These are phyloP conservation scores for Dasyornis broadbenti DNA, from an alignment of 2,113 vertebrate species.

Conservation along the genomic window DNA sequence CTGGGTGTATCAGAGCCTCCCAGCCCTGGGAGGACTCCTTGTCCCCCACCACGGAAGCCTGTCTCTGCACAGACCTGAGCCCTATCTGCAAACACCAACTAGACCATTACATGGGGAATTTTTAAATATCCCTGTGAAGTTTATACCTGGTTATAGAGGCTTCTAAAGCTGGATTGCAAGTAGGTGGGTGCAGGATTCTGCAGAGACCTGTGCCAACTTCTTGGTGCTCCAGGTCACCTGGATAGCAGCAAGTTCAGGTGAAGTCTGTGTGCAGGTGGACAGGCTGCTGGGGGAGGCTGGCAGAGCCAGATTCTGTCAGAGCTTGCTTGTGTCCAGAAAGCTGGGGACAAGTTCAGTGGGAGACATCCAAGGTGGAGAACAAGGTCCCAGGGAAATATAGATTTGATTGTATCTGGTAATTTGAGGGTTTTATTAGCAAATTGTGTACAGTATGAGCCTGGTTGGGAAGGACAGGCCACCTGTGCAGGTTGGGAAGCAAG, in stretches of 20 bases:
- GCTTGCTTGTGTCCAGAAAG: not conserved
- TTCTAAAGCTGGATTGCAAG: not conserved
- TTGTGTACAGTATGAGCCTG: not conserved
- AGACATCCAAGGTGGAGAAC: not conserved
- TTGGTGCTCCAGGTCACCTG: not conserved
- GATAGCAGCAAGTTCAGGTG: not conserved
- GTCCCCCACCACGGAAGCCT: not conserved
- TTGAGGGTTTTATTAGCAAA: not conserved
- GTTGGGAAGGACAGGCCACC: not conserved
- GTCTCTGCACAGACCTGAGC: not conserved
- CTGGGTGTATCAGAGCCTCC: not conserved
- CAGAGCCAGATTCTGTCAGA: not conserved
- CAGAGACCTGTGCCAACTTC: not conserved
- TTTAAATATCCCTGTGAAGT: not conserved
- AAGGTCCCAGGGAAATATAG: not conserved
- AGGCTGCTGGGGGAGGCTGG: not conserved
- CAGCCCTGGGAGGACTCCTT: not conserved
- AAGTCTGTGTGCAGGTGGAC: not conserved
- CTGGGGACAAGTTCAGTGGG: not conserved
- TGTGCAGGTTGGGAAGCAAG: not conserved
- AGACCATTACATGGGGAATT: no score
- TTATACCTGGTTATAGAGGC: not conserved
- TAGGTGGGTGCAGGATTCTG: not conserved
- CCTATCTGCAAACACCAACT: not conserved
- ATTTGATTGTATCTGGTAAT: not conserved